Evolutionary conservation across 1,140 invertebrate species (phyloP), one percentile per base, ranked within the genome.

Genomic region (Littorina saxatilis): DNA sequence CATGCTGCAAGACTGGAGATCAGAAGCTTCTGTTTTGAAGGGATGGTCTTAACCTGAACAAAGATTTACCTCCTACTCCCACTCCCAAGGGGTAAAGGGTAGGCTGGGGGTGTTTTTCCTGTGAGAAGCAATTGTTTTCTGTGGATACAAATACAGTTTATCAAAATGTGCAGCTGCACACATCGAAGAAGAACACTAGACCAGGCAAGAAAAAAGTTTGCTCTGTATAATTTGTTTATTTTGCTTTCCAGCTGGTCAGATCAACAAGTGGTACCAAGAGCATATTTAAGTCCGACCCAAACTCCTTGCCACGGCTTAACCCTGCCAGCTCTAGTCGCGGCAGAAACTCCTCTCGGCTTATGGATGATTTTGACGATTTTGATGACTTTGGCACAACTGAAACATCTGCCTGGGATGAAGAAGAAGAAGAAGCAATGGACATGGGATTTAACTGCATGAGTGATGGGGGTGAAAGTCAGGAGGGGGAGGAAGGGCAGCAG

Each of bases 391-490:
- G 40, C 23, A 50, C 3, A 7, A 29, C n/a, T 0, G 7, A 23
- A 29, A 52, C 13, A 20, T 7, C n/a, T 11, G 47, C 70, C 2
- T 23, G 1, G 66, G 40, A 52, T 39, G 70, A 75, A 2, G 80
- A 55, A 20, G 81, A 77, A 39, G 75, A 68, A 13, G 66, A 79
- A n/a, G 79, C 73, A 68, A 81, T 80, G 66, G 82, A 82, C 9
- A 72, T 87, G 61, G 84, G 75, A 23, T 83, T 84, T 77, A 75
- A 77, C 68, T 61, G 66, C 27, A 3, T 66, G n/a, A 47, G 32
- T 23, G 77, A 83, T 20, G 58, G 58, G 35, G 66, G 66, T 7
- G 70, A 83, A 4, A 79, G 77, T 39, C 76, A 79, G 52, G 82
- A 83, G 52, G 73, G 66, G 2, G 77, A 79, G 23, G 82, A 79